These are phyloP conservation scores for Xiphophorus birchmanni DNA, from an alignment of 2,797 vertebrate genomes.

Conservation along the genomic window DNA sequence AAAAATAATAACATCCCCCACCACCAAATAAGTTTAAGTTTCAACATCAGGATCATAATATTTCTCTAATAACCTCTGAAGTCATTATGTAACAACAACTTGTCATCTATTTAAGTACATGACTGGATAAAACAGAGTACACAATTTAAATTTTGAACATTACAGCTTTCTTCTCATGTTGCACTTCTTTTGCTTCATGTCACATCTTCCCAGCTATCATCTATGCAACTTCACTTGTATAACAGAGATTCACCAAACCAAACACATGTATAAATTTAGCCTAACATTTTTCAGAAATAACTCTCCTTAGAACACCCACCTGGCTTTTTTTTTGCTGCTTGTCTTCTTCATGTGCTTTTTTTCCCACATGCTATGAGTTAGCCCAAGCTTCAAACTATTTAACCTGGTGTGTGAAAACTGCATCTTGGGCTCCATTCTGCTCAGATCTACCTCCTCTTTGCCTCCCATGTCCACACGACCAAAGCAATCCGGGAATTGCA, in stretches of 20 bases:
- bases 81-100: background rate
- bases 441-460: slow-evolving; percentile 61
- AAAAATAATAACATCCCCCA: background rate
- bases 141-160: background rate
- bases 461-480: slow-evolving; percentile 65
- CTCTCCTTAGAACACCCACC: slow-evolving; percentile 60
- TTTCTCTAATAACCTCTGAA: background rate
- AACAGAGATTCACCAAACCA: background rate
- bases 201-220: background rate
- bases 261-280: background rate
- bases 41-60: background rate
- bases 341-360: slow-evolving; percentile 25
- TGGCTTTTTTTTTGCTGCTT: slow-evolving; percentile 41
- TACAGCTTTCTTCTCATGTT: background rate
- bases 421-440: slow-evolving; percentile 48
- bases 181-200: background rate
- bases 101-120: background rate
- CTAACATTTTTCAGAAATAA: background rate
- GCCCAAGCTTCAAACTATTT: slow-evolving; percentile 50
- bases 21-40: background rate
- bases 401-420: slow-evolving; percentile 43
- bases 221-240: background rate
- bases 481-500: slow-evolving; percentile 50
- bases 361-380: background rate
- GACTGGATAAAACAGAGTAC: background rate